Evolutionary conservation across 2,113 vertebrate species (phyloP).

Genomic region (Peromyscus polionotus): DNA sequence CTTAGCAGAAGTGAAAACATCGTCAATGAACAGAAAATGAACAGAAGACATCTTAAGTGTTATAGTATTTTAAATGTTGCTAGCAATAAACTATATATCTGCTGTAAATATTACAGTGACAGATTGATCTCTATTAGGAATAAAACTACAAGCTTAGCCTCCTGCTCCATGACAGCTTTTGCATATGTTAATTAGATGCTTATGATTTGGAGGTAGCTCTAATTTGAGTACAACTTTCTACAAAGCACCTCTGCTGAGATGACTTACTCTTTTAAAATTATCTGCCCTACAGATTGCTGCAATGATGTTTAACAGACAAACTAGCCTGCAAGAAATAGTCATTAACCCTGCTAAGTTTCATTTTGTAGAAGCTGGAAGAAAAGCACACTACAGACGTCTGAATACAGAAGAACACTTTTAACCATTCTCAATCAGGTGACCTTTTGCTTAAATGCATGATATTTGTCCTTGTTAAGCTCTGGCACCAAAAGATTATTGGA

Average conservation of each 20-base stretch:
- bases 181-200: constrained; percentile 54
- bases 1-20: background rate
- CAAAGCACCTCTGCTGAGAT: background rate
- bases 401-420: constrained; percentile 79
- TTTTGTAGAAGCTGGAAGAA: constrained; percentile 52
- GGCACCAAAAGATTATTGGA: constrained; percentile 72
- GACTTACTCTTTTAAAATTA: constrained; percentile 51
- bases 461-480: constrained; percentile 86
- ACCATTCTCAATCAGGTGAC: constrained; percentile 83
- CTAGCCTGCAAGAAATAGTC: constrained; percentile 70
- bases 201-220: background rate
- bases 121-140: constrained; percentile 1
- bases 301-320: constrained; percentile 42
- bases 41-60: background rate
- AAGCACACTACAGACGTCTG: constrained; percentile 56
- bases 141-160: constrained; percentile 17
- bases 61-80: constrained; percentile 21
- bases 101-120: background rate
- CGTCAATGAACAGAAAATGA: background rate
- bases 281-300: background rate
- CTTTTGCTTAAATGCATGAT: constrained; percentile 84
- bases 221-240: background rate
- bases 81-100: background rate
- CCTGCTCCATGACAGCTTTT: background rate
- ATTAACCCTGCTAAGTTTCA: constrained; percentile 62